Base-by-base conservation (phyloP, 2,797 vertebrate species). In the Hydrocynus forskahlii region DNA sequence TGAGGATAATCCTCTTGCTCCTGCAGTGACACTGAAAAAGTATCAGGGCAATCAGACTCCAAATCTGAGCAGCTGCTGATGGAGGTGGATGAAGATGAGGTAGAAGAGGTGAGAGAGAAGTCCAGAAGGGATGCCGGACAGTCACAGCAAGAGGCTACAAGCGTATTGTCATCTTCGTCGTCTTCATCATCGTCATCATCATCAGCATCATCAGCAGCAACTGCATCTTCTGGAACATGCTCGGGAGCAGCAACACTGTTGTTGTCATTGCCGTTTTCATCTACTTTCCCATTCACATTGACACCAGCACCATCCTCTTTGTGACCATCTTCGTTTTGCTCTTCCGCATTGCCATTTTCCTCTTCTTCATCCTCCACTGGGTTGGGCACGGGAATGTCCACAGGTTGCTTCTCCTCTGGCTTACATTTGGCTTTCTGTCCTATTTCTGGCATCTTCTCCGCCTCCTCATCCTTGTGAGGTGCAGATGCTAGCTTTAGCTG, bases 21-120 rank as follows among this genome's bases (percentile, higher is more conserved):
- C 8, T 92, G 88, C 54, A 91, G 89, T 29, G 92, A 92, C 83
- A 93, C 87, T 91, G 94, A 74, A 93, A 94, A 0, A 87, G 96
- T 89, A 94, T 93, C 0, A 64, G 95, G 83, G 91, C 88, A 95
- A 82, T 98, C 97, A 1, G 95, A 94, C 87, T 97, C 97, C 87
- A 99, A 93, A 89, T 98, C 97, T 0, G 96, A 99, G 89, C 96
- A 98, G 90, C 96, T 97, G 88, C 97, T 97, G 87, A 97, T 96
- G 71, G 97, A 97, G 66, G 97, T 98, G 78, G 95, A 96, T 7
- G 96, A 96, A 9, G 95, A 96, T 16, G 96, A 97, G 77, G 93
- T 94, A 68, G 93, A 96, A 25, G 93, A 94, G 21, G 94, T 88
- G 60, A 95, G 93, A 0, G 93, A 95, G 76, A 94, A 93, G 79